Evolutionary conservation across 2,797 vertebrate genomes (phyloP).

Genomic region (Buphagus erythrorhynchus): DNA sequence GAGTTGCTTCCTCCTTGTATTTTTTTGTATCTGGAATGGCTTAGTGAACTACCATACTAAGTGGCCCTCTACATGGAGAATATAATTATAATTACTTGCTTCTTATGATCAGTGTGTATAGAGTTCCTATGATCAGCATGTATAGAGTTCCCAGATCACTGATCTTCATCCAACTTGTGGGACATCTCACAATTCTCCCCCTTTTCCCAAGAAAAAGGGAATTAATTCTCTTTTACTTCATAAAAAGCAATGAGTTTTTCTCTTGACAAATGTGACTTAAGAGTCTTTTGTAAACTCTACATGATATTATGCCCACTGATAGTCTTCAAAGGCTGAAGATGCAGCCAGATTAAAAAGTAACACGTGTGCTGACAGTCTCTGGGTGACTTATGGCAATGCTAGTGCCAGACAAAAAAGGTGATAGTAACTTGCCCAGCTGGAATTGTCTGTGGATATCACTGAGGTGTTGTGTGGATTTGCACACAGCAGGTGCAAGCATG

Average conservation of each 20-base stretch:
- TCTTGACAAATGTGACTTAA: neutral
- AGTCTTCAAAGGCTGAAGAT: neutral
- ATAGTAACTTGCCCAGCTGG: neutral
- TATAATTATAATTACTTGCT: neutral
- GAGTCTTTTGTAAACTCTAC: neutral
- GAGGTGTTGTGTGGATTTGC: neutral
- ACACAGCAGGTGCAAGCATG: accelerated
- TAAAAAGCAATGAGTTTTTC: neutral
- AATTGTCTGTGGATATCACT: neutral
- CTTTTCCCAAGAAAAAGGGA: neutral
- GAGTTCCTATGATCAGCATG: neutral
- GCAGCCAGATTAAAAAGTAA: neutral
- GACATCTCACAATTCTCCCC: neutral
- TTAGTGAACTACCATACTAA: neutral
- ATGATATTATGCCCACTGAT: neutral
- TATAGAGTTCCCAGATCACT: neutral
- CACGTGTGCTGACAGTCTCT: neutral
- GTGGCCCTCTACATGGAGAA: neutral
- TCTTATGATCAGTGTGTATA: neutral
- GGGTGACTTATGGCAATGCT: neutral
- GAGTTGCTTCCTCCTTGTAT: neutral
- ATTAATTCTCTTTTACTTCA: neutral
- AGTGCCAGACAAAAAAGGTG: neutral
- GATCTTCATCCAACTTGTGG: neutral
- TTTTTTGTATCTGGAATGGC: neutral